Evolutionary conservation across 2,888 invertebrate genomes (phyloP).

Genomic region (Leptura quadrifasciata): DNA sequence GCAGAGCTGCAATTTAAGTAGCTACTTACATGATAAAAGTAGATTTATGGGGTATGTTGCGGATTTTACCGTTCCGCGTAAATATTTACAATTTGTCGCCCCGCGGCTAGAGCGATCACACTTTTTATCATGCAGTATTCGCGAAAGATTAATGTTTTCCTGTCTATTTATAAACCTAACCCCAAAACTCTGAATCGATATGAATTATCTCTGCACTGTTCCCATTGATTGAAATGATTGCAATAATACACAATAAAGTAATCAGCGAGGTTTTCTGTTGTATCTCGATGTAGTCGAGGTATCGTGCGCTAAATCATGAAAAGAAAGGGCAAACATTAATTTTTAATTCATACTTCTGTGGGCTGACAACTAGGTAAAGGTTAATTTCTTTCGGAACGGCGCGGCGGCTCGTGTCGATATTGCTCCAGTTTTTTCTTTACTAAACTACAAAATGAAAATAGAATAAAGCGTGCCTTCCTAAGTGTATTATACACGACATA

Average conservation of each 20-base stretch:
- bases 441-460: not conserved
- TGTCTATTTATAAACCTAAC: slow-evolving; percentile 40
- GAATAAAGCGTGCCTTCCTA: not conserved
- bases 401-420: not conserved
- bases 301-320: not conserved
- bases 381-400: slow-evolving; percentile 16
- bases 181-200: slow-evolving; percentile 41
- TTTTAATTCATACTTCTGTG: slow-evolving; percentile 32
- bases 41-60: not conserved
- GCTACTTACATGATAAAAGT: not conserved
- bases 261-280: too few species aligned
- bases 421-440: not conserved
- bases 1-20: not conserved
- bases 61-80: not conserved
- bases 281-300: not conserved
- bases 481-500: not conserved
- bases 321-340: slow-evolving; percentile 26
- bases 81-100: slow-evolving; percentile 19
- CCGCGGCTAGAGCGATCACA: not conserved
- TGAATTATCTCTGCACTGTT: slow-evolving; percentile 36
- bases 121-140: slow-evolving; percentile 1
- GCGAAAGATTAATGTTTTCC: slow-evolving; percentile 45
- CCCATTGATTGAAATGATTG: not conserved
- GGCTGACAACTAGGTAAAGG: slow-evolving; percentile 36
- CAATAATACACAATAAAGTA: not conserved